Base-by-base conservation (phyloP, 2,888 invertebrate genomes). In the Drosophila lutescens region DNA sequence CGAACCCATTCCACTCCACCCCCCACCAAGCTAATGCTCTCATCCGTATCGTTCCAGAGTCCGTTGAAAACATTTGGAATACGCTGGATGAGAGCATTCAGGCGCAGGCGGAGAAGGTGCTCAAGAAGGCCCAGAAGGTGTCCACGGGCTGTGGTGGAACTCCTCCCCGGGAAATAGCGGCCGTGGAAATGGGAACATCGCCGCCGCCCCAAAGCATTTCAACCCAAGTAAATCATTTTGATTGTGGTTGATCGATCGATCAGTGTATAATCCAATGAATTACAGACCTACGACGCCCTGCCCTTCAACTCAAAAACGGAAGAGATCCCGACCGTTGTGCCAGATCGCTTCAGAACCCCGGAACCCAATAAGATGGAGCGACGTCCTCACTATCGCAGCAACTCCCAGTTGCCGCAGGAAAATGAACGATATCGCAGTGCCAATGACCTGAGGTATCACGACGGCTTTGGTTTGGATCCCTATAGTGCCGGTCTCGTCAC, bases 171-270 rank as follows among this genome's bases (percentile, higher is more conserved):
- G 94, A 94, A 72, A 89, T 91, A 12, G 95, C 95, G 26, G 26
- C 60, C 17, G 50, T 62, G 65, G 51, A 96, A 65, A 96, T 95
- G 53, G 96, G 96, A 67, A 97, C 97, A 36, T 97, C 97, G 36
- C 97, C 97, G 46, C 96, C 97, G 36, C 97, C 97, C 3, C 97
- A 97, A 91, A 96, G 93, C 90, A 97, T 96, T 88, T 96, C 97
- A 30, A 97, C 97, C 26, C 97, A 97, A 94, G 96, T 96, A 86
- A 51, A 46, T 23, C 10, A 6, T 34, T 7, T 2, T 10, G 9
- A 26, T 40, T 10, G 8, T 13, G 3, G 32, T 10, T 20, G 2
- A 20, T n/a, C 23, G 1, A 38, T 10, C 26, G 26, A 1, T 2
- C 26, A 26, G 6, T 6, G 20, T 26, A 26, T 0, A 26, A 26